Percentiles rank a stretch among this genome's conserved stretches.
Conservation (phyloP, 2,797 vertebrate genomes). For the Pterois miles region DNA sequence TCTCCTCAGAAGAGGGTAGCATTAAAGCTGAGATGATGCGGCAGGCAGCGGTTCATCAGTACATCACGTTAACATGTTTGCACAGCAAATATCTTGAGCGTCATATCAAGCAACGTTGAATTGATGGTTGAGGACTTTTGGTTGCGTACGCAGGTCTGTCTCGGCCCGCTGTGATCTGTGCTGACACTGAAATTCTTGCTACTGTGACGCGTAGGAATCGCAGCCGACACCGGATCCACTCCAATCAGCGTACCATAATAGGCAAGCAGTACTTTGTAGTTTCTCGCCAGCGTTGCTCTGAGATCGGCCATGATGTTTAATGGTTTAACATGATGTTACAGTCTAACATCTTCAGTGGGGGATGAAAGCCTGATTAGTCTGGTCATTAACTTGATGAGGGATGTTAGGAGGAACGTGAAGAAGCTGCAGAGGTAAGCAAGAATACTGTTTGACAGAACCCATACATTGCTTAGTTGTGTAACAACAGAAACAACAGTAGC, state of each 20-base stretch:
- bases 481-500: not conserved
- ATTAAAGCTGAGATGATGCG: not conserved
- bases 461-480: not conserved
- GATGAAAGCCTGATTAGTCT: conserved; percentile 26
- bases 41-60: not conserved
- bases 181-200: conserved; percentile 12
- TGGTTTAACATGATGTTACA: not conserved
- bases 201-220: not conserved
- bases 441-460: not conserved
- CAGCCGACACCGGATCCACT: conserved; percentile 27
- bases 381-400: conserved; percentile 17
- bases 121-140: conserved; percentile 8
- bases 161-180: not conserved
- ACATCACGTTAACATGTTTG: not conserved
- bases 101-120: not conserved
- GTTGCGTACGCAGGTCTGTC: conserved; percentile 13
- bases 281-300: not conserved
- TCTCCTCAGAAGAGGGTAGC: not conserved
- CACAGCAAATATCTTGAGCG: not conserved
- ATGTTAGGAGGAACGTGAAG: not conserved
- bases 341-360: conserved; percentile 11
- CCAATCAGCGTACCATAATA: conserved; percentile 12
- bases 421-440: not conserved
- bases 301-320: not conserved
- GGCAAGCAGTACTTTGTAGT: not conserved